Evolutionary conservation across 2,797 vertebrate species (phyloP), one percentile per base, ranked within the genome.

Genomic region (Ambastaia sidthimunki): DNA sequence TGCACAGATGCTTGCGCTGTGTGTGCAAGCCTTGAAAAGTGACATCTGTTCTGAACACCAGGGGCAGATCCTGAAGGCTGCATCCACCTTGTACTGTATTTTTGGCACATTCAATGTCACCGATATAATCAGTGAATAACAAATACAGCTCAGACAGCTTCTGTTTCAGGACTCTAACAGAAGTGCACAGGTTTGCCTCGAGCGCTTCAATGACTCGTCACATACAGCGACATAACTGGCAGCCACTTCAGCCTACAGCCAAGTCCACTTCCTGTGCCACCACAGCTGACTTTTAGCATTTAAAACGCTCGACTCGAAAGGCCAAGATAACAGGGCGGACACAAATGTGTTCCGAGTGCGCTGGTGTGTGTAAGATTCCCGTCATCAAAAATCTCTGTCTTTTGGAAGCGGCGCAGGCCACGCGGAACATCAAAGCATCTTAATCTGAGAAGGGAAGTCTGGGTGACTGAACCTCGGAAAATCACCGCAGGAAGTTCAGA

Each of bases 141-240:
- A 70, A 60, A 63, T 50, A 62, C 52, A 63, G 28, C 57, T 7
- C 11, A 28, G 57, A 34, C 3, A 7, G 57, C 54, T 50, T n/a
- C 44, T 2, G 10, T 50, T 69, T 47, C 48, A 0, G 31, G 54
- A 44, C 47, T 23, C 28, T 78, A 78, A 71, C 71, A 4, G 57
- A 71, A 47, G 76, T 44, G 25, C 76, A 63, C 28, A 63, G 76
- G 76, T 78, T 63, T 54, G 67, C 57, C 68, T 78, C 28, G 16
- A 71, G 68, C 68, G 50, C 57, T 57, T 78, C 76, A 63, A 28
- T 60, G 76, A 52, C 28, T 59, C 50, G 47, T 62, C 50, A 71
- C 57, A 54, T 28, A 62, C 50, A 25, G 37, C 59, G 65, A 69
- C 66, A 77, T 69, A 69, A 60, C 75, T 77, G 65, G 52, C 65